phyloP scores from a whole-genome alignment of 2,113 vertebrate genomes.

The Excalfactoria chinensis region DNA sequence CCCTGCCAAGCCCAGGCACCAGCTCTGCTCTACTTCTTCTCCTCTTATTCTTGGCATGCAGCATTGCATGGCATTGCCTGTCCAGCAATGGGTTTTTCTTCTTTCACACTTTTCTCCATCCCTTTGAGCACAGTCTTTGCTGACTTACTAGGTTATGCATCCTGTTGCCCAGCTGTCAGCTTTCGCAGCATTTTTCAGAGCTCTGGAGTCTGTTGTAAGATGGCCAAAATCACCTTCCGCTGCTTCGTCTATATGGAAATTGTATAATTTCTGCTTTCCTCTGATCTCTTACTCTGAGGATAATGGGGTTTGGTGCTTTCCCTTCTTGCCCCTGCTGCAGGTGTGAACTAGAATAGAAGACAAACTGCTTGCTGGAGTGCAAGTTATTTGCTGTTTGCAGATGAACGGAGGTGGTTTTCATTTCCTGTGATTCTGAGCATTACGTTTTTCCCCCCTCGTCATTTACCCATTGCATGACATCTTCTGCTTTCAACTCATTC shows the following conservation, averaged over 20 bases:
- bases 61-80: background rate
- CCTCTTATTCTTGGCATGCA: background rate
- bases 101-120: rapidly evolving
- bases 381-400: constrained; percentile 57
- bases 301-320: constrained; percentile 50
- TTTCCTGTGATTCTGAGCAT: constrained; percentile 28
- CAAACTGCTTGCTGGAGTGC: constrained; percentile 49
- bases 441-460: background rate
- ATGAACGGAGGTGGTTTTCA: constrained; percentile 48
- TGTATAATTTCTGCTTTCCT: constrained; percentile 54
- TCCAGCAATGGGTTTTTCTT: background rate
- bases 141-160: background rate
- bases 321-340: constrained; percentile 53
- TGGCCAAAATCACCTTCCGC: constrained; percentile 23
- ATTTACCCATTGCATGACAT: constrained; percentile 27
- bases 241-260: constrained; percentile 65
- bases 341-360: constrained; percentile 2
- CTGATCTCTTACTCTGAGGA: constrained; percentile 56
- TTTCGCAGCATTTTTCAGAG: background rate
- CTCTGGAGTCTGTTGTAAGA: constrained; percentile 15
- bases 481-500: constrained; percentile 36
- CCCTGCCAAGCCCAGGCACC: rapidly evolving
- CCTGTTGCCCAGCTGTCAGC: background rate
- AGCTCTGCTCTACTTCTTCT: background rate
- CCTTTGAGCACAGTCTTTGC: background rate